These are phyloP conservation scores for Erebia palarica DNA, from an alignment of 2,888 invertebrate genomes.

Conservation along the genomic window DNA sequence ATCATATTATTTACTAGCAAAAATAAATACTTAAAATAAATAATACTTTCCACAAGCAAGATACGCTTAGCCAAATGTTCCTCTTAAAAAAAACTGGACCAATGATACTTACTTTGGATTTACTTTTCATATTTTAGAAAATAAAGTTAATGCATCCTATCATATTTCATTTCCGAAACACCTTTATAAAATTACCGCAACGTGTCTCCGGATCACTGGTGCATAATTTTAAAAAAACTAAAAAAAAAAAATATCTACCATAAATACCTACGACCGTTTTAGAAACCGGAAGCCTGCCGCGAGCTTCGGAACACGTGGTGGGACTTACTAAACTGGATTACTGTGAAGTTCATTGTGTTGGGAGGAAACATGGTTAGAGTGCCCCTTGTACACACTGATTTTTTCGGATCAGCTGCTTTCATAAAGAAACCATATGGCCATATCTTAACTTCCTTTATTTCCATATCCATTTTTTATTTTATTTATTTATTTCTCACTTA, in stretches of 20 bases:
- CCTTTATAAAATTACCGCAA: background rate
- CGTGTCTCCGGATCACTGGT: background rate
- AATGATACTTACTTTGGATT: too few relatives aligned
- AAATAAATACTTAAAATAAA: too few relatives aligned
- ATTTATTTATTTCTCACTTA: background rate
- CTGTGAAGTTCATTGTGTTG: constrained; percentile 16
- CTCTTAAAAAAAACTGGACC: too few relatives aligned
- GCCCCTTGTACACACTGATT: constrained; percentile 17
- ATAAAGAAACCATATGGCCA: background rate
- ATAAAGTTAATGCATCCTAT: too few relatives aligned
- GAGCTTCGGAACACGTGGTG: constrained; percentile 19
- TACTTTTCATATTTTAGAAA: too few relatives aligned
- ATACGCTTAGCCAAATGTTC: too few relatives aligned
- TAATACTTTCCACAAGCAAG: too few relatives aligned
- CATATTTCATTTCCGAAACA: too few relatives aligned
- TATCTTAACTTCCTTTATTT: background rate
- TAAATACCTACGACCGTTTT: constrained; percentile 20
- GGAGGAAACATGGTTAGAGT: constrained; percentile 18
- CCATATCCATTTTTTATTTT: background rate
- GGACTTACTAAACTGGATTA: background rate
- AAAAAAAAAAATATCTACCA: constrained; percentile 16
- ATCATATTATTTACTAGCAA: too few relatives aligned
- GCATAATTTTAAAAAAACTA: background rate
- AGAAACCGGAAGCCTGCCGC: constrained; percentile 22
- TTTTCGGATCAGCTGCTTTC: constrained; percentile 10